Conservation (phyloP, 2,797 vertebrate species). For the Erethizon dorsatum region DNA sequence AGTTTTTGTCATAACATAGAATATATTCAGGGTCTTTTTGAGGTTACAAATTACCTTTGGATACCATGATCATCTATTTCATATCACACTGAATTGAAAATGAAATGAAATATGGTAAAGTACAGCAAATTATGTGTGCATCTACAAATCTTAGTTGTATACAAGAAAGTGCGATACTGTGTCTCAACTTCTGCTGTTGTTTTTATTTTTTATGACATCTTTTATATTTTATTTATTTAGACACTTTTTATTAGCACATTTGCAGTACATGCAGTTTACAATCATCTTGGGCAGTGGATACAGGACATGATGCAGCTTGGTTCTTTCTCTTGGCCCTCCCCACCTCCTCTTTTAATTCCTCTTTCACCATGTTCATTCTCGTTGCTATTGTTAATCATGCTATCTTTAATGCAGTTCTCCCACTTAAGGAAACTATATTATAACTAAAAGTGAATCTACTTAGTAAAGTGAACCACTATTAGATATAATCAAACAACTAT, state of each 20-base stretch:
- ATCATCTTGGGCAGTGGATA: not conserved
- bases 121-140: not conserved
- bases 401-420: not conserved
- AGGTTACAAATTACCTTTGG: not conserved
- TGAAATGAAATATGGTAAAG: not conserved
- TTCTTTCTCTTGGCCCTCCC: not conserved
- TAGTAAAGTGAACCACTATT: not conserved
- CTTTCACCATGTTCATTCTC: not conserved
- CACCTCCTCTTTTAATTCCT: not conserved
- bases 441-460: not conserved
- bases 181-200: not conserved
- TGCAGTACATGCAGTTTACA: not conserved
- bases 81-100: not conserved
- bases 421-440: not conserved
- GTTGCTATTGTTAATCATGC: not conserved
- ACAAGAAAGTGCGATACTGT: not conserved
- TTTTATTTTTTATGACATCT: not conserved
- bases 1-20: not conserved
- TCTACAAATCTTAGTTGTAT: not conserved
- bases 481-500: not conserved
- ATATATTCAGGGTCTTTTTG: not conserved
- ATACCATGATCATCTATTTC: not conserved
- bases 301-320: not conserved
- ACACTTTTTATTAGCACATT: not conserved
- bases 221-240: not conserved